Conservation (phyloP, 2,888 invertebrate genomes). For the Gastrophysa polygoni region DNA sequence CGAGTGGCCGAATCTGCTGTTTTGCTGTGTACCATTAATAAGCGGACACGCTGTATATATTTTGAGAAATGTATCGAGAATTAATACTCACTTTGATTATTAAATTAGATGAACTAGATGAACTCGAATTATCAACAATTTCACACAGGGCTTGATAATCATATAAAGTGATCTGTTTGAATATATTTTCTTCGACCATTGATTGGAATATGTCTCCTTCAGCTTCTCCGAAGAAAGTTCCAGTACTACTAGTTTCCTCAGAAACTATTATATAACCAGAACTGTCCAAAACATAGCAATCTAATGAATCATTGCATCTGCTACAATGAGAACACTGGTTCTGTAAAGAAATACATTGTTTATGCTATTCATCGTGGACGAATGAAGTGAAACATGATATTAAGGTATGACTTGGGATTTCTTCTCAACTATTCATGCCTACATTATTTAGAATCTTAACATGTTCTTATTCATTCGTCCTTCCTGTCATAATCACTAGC, state of each 20-base stretch:
- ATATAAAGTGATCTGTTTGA: slow-evolving; percentile 75
- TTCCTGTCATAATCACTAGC: too few species aligned
- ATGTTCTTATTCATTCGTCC: too few species aligned
- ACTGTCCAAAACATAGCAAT: slow-evolving; percentile 90
- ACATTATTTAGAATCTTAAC: too few species aligned
- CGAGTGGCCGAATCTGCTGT: too few species aligned
- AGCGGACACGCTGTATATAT: too few species aligned
- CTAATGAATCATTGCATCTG: slow-evolving; percentile 67
- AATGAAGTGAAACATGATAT: not conserved
- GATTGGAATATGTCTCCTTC: slow-evolving; percentile 78
- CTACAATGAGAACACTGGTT: slow-evolving; percentile 61
- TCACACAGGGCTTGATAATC: slow-evolving; percentile 84
- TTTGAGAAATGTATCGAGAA: slow-evolving; percentile 25
- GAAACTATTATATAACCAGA: slow-evolving; percentile 87
- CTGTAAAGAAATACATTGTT: slow-evolving; percentile 33
- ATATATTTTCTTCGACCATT: slow-evolving; percentile 74
- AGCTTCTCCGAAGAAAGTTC: slow-evolving; percentile 85
- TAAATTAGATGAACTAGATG: slow-evolving; percentile 44
- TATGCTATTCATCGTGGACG: not conserved
- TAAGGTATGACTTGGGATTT: not conserved
- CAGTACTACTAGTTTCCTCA: slow-evolving; percentile 68
- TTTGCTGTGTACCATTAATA: too few species aligned
- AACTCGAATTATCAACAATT: slow-evolving; percentile 55
- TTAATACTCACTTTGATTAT: slow-evolving; percentile 51
- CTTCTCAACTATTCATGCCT: too few species aligned